Percentiles rank a stretch among this genome's conserved stretches.
phyloP scores from a whole-genome alignment of 2,888 invertebrate species.

The Ormyrus rosae region DNA sequence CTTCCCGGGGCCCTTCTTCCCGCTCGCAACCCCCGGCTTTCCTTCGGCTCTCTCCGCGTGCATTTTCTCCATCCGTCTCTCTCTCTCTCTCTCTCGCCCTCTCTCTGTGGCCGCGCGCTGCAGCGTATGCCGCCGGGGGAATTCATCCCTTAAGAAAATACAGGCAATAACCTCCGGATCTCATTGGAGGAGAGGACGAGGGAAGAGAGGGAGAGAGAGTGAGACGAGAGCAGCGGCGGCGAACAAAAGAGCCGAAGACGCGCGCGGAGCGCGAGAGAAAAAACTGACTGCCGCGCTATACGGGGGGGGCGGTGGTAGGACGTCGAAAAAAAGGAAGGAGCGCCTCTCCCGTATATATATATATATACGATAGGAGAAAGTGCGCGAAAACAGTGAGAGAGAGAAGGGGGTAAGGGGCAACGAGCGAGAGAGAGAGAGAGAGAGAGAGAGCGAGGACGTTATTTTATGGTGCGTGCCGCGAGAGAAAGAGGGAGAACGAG shows the following conservation, averaged over 20 bases:
- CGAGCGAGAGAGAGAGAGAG: background rate
- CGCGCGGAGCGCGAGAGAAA: slow-evolving; percentile 34
- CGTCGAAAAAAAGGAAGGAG: background rate
- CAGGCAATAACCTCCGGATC: slow-evolving; percentile 72
- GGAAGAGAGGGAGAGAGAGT: slow-evolving; percentile 51
- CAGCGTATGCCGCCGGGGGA: slow-evolving; percentile 55
- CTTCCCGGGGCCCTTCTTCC: background rate
- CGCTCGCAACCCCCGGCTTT: background rate
- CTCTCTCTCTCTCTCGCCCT: slow-evolving; percentile 10
- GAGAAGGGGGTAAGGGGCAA: background rate
- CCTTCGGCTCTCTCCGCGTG: background rate
- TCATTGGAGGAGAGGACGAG: slow-evolving; percentile 61
- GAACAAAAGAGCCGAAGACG: slow-evolving; percentile 48
- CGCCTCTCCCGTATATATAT: no score
- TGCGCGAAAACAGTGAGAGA: background rate
- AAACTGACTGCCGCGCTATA: no score
- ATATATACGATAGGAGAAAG: background rate
- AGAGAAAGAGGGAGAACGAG: slow-evolving; percentile 30
- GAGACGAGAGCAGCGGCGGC: slow-evolving; percentile 5
- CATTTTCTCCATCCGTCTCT: slow-evolving; percentile 8
- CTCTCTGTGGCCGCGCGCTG: background rate
- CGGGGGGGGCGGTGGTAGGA: no score
- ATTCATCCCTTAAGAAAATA: slow-evolving; percentile 72
- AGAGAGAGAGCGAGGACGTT: slow-evolving; percentile 27
- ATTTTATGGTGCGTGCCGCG: slow-evolving; percentile 48